Conservation (phyloP, 2,797 vertebrate genomes). For the Clarias pachynema region DNA sequence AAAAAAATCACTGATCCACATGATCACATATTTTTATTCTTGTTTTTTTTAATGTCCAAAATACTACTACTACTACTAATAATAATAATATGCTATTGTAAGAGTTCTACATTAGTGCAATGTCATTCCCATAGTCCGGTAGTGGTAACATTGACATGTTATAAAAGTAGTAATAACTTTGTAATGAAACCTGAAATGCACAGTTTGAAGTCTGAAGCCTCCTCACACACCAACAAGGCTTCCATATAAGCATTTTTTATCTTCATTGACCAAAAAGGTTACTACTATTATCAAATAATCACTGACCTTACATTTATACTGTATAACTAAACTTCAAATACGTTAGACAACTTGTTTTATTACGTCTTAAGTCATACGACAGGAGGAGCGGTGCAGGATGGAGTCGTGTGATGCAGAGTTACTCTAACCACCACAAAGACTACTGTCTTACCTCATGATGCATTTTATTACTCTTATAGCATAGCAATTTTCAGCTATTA, state of each 20-base stretch:
- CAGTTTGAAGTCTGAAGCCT: too few species aligned
- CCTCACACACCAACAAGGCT: too few species aligned
- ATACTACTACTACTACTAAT: too few species aligned
- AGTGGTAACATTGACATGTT: too few species aligned
- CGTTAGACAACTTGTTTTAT: neutral
- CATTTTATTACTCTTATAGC: neutral
- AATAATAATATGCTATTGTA: too few species aligned
- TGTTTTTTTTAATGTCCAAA: too few species aligned
- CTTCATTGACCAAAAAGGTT: neutral
- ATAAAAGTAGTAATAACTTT: too few species aligned
- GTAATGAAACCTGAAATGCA: too few species aligned
- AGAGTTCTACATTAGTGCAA: too few species aligned
- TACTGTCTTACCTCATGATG: neutral
- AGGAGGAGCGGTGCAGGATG: neutral
- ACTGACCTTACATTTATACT: neutral
- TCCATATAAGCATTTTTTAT: neutral
- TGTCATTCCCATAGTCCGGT: too few species aligned
- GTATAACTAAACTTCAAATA: neutral
- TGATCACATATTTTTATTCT: too few species aligned
- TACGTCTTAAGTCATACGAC: neutral
- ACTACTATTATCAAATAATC: neutral
- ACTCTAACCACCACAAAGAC: neutral
- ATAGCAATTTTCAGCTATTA: neutral
- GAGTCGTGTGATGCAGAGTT: neutral
- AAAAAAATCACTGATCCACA: too few species aligned